Evolutionary conservation across 1,140 invertebrate genomes (phyloP).

Genomic region (Drosophila trapezifrons): DNA sequence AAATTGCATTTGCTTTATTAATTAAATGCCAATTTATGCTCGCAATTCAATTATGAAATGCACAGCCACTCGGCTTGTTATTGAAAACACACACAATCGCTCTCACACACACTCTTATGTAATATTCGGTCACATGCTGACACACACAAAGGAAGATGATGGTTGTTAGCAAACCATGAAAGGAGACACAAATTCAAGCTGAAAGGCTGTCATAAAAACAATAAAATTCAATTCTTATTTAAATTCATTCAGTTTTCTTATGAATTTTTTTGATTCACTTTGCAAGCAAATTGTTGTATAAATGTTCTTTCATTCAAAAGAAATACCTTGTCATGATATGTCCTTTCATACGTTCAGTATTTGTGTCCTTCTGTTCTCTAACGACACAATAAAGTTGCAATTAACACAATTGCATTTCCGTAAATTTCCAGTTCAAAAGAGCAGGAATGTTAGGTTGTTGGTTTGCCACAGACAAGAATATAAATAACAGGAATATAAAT

Average conservation of each 20-base stretch:
- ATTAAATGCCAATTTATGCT: constrained; percentile 72
- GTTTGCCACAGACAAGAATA: no score
- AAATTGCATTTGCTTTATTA: constrained; percentile 79
- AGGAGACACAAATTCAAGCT: not conserved
- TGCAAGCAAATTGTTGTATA: not conserved
- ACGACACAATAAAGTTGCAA: not conserved
- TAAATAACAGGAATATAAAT: not conserved
- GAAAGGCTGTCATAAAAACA: constrained; percentile 2
- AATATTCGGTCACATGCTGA: constrained; percentile 4
- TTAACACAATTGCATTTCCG: not conserved
- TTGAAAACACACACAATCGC: constrained; percentile 43
- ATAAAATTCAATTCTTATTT: constrained; percentile 29
- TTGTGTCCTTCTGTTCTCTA: not conserved
- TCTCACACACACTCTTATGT: not conserved
- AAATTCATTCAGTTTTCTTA: constrained; percentile 10
- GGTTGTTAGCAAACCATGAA: not conserved
- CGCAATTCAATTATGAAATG: constrained; percentile 66
- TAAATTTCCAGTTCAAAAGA: not conserved
- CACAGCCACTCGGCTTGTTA: constrained; percentile 21
- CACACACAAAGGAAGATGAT: not conserved
- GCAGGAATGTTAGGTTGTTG: not conserved
- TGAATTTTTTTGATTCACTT: constrained; percentile 5
- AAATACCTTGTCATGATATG: constrained; percentile 1
- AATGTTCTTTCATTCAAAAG: constrained; percentile 1
- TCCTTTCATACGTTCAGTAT: not conserved